Base-by-base conservation (phyloP, 2,888 invertebrate species). In the Formica aserva region DNA sequence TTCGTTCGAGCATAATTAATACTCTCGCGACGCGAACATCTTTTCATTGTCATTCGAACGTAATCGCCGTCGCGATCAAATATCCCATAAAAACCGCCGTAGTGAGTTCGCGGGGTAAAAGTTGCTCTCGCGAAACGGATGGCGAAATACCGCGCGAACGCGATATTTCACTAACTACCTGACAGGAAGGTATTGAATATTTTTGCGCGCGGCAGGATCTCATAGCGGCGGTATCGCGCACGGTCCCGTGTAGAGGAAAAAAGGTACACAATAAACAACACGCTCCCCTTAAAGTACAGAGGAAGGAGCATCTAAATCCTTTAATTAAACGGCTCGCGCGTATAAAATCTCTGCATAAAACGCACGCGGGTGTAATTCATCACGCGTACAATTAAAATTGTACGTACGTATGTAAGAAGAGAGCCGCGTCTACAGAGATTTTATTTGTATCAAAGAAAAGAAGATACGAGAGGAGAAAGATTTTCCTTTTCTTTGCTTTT, bases 301-400 rank as follows among this genome's bases (percentile, higher is more conserved):
- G 60, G 45, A 83, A 81, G 52, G 57, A 71, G 52, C 69, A 60
- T 22, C 82, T 65, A 77, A 87, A 85, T 82, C 67, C 86, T 83
- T 89, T 83, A 88, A 89, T 89, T 89, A 88, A 87, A 88, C 60
- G 74, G 67, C 45, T 32, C n/a, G 81, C 81, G 62, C 82, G 69
- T 76, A 78, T 89, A 87, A 87, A 32, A 32, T 32, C 6, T 87
- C 80, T 88, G 65, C 85, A 82, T 86, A 67, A 83, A 85, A 55
- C 69, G 52, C 76, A 52, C 62, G 60, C 15, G 62, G 62, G 11
- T 32, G 60, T 69, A 69, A 69, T 75, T 87, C 78, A 74, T 67
- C 82, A 69, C 83, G 57, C 22, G 60, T 71, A 71, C 82, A 88
- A 86, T 86, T 86, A 18, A 57, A 80, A 71, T n/a, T 48, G 55